Base-by-base conservation (phyloP, 2,797 vertebrate genomes). In the Hydrolagus colliei region DNA sequence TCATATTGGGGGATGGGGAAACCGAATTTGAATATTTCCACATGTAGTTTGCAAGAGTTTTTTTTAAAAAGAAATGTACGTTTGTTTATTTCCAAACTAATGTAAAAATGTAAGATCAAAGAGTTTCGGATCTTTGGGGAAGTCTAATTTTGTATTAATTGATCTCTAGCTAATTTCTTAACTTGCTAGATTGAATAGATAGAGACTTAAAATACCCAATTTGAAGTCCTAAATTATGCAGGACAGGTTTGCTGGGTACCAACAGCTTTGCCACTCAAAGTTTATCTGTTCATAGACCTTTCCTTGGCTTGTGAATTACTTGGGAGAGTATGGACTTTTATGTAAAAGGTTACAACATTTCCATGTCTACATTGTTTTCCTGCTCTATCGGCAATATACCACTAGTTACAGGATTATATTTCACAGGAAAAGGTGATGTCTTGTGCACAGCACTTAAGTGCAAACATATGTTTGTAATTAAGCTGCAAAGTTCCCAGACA, bases 21-120 rank as follows among this genome's bases (percentile, higher is more conserved):
- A n/a, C 87, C 87, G 89, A 90, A 89, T 90, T 90, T 91, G 90
- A 92, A 89, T 67, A 86, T 92, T 91, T 90, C 91, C 91, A 90
- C 92, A 91, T 93, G 91, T 91, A 92, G 91, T n/a, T 86, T 86
- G 85, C 22, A 80, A 18, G 59, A 27, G 27, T 27, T 32, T 32
- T 61, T 12, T 63, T 0, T 0, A 18, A 11, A n/a, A 77, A 59
- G 8, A 35, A 35, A 52, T 9, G 52, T 9, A 61, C 59, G 41
- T 9, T 16, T 75, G 59, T 52, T 16, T 59, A 18, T 35, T 76
- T 76, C 11, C 7, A 76, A n/a, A 76, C 52, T 59, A 76, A 59
- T 74, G 35, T 52, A 6, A 27, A 27, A 27, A 27, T 27, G 27
- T 27, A 27, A 27, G 27, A 27, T 27, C 27, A 27, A 27, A 52